phyloP scores from a whole-genome alignment of 1,140 invertebrate genomes.

The Artemia franciscana region DNA sequence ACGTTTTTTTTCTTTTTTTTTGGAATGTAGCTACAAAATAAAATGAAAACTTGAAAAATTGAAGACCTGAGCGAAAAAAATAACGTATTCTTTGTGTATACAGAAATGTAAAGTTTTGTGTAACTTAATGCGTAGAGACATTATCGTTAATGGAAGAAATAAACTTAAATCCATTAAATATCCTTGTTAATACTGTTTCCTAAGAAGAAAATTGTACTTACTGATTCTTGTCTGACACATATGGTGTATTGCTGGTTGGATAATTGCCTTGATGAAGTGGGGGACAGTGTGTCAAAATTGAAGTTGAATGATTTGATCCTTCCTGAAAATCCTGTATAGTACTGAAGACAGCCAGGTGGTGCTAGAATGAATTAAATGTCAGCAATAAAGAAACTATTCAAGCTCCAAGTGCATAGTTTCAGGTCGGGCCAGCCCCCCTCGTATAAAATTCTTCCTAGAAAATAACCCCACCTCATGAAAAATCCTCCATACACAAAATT shows the following conservation, averaged over 20 bases:
- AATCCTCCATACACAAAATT: too few species aligned
- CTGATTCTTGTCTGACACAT: slow-evolving; percentile 12
- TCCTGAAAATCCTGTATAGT: slow-evolving; percentile 15
- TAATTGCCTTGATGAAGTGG: slow-evolving; percentile 12
- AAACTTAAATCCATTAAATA: not conserved
- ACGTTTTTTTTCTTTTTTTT: too few species aligned
- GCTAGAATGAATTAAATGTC: too few species aligned
- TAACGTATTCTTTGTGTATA: not conserved
- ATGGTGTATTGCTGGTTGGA: slow-evolving; percentile 15
- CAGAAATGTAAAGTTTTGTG: not conserved
- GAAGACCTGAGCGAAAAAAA: not conserved
- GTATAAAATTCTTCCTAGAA: too few species aligned
- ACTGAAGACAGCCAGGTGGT: slow-evolving; percentile 13
- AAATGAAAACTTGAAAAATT: too few species aligned
- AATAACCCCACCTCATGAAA: too few species aligned
- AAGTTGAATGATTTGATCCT: slow-evolving; percentile 16
- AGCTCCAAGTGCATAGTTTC: too few species aligned
- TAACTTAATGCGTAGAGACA: not conserved
- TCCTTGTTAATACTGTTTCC: too few species aligned
- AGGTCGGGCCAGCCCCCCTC: too few species aligned
- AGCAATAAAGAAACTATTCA: too few species aligned
- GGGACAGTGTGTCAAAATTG: slow-evolving; percentile 11
- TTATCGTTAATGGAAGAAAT: not conserved
- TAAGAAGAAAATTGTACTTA: too few species aligned
- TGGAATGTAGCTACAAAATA: too few species aligned